Percentiles rank a stretch among this genome's conserved stretches.
phyloP scores from a whole-genome alignment of 1,140 invertebrate species.

The Drosophila arawakana region DNA sequence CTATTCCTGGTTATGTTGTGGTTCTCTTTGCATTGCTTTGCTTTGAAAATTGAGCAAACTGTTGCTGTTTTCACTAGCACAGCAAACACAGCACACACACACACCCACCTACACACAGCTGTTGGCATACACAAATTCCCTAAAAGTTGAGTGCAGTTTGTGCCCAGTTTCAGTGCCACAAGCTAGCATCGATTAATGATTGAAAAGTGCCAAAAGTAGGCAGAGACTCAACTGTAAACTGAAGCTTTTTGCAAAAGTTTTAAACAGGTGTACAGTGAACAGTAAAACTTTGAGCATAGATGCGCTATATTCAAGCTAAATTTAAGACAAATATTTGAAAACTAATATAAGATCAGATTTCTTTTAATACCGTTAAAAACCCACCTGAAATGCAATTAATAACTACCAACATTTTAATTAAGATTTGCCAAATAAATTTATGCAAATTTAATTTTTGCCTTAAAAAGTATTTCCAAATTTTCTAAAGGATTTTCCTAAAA shows the following conservation, averaged over 20 bases:
- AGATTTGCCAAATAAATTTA: not conserved
- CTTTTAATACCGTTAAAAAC: not conserved
- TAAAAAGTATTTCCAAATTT: not conserved
- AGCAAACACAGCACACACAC: slow-evolving; percentile 1
- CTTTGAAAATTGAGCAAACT: slow-evolving; percentile 47
- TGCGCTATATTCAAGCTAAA: too few species aligned
- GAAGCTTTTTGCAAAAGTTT: not conserved
- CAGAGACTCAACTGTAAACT: not conserved
- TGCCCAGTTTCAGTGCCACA: not conserved
- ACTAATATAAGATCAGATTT: too few species aligned
- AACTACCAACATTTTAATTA: not conserved
- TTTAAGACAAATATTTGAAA: too few species aligned
- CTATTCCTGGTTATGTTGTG: slow-evolving; percentile 23
- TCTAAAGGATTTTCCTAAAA: not conserved
- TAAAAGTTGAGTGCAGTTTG: slow-evolving; percentile 1
- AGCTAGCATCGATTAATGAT: slow-evolving; percentile 2
- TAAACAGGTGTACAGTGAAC: not conserved
- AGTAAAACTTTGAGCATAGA: too few species aligned
- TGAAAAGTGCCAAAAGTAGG: not conserved
- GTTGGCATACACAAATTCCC: too few species aligned
- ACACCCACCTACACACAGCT: not conserved
- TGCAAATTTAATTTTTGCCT: not conserved
- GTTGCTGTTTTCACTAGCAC: slow-evolving; percentile 46
- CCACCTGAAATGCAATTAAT: too few species aligned
- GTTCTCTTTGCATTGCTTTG: slow-evolving; percentile 31